A percentile compares a stretch with the other conserved stretches of the same genome.
These are phyloP conservation scores for Acleris emargana DNA, from an alignment of 2,888 invertebrate genomes.

Conservation along the genomic window DNA sequence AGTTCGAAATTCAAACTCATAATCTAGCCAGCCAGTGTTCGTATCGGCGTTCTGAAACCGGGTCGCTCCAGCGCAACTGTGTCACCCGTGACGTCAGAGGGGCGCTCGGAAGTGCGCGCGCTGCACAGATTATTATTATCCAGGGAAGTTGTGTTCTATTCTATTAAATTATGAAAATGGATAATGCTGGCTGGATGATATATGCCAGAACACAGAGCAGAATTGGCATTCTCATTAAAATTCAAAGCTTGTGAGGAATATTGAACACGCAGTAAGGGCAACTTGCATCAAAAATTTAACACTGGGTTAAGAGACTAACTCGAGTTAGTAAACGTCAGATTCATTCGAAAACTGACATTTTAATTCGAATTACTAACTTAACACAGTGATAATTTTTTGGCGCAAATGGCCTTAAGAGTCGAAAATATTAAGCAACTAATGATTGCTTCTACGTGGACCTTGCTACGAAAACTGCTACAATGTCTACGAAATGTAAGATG, in stretches of 20 bases:
- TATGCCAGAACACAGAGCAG: background rate
- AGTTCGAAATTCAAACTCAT: conserved; percentile 25
- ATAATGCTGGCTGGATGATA: conserved; percentile 1
- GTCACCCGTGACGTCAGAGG: conserved; percentile 38
- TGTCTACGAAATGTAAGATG: background rate
- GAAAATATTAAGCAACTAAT: no score
- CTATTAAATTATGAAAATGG: conserved; percentile 16
- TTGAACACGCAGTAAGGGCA: no score
- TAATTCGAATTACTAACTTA: no score
- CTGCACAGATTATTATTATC: conserved; percentile 34
- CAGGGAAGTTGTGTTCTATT: conserved; percentile 27
- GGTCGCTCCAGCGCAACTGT: conserved; percentile 37
- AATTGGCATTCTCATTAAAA: no score
- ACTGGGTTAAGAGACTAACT: no score
- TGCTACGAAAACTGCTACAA: conserved; percentile 11
- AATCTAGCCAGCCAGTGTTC: conserved; percentile 19
- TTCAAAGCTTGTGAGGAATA: no score
- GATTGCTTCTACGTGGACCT: background rate
- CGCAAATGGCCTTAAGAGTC: no score
- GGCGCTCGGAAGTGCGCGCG: conserved; percentile 32
- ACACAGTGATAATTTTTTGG: no score
- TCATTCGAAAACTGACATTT: no score
- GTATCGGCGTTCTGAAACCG: conserved; percentile 29
- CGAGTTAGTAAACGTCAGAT: no score
- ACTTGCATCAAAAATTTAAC: no score